Base-by-base conservation (phyloP, 2,888 invertebrate genomes). In the Desoria tigrina region DNA sequence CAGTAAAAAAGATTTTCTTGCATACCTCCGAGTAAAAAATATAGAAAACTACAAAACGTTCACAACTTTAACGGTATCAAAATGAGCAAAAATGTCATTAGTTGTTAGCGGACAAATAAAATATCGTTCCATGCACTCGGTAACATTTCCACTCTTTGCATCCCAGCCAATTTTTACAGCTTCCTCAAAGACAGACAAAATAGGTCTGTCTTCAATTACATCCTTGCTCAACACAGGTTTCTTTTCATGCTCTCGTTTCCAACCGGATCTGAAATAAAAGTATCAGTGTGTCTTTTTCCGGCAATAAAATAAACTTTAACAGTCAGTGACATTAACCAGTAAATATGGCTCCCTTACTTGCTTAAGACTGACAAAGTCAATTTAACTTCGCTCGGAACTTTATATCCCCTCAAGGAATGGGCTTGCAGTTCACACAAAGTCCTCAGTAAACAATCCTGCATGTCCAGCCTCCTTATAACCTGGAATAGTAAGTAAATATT, bases 81-180 rank as follows among this genome's bases (percentile, higher is more conserved):
- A 72, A 66, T 75, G 74, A 39, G 63, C 57, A 45, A 74, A 54
- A 32, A 75, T 66, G 32, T 75, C 75, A 37, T 54, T 61, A 26
- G 66, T 71, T 4, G 64, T 68, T 6, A 75, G 51, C 6, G 75
- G 71, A 58, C 75, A 75, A 53, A 74, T 71, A 63, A 74, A 75
- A 42, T 75, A 74, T 61, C 75, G 50, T 62, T 75, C 75, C 62
- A 69, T 72, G 56, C 75, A 75, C 37, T 75, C 75, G 1, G 75
- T 74, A 28, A 72, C 69, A 65, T 75, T 75, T 21, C 18, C 59
- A 42, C 67, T 67, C 39, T 69, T 69, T 7, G 73, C 63, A 18
- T 73, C 68, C 75, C 75, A 75, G 14, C 72, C 75, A 39, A 68
- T 63, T 42, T 72, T 49, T 1, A 75, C 75, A 4, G 75, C 75